phyloP scores from a whole-genome alignment of 2,888 invertebrate species.

The Steinernema carpocapsae region DNA sequence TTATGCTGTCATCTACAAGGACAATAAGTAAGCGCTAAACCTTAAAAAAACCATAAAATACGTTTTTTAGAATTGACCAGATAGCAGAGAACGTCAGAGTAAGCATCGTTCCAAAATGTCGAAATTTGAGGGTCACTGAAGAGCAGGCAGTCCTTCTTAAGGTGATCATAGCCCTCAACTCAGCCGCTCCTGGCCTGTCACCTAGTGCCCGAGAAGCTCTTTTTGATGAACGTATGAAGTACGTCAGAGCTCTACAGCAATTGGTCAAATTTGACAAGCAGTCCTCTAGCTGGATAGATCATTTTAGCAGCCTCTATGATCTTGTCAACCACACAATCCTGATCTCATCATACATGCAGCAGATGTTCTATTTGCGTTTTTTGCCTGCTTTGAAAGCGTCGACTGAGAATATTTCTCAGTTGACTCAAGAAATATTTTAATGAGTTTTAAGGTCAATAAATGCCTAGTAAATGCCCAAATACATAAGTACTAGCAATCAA shows the following conservation, averaged over 20 bases:
- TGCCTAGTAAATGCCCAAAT: no score
- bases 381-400: background rate
- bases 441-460: no score
- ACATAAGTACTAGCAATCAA: no score
- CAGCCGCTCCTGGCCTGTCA: background rate
- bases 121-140: background rate
- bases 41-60: no score
- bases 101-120: background rate
- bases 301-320: background rate
- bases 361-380: constrained; percentile 2
- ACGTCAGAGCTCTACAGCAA: background rate
- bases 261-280: background rate
- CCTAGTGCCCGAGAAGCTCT: background rate
- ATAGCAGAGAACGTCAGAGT: background rate
- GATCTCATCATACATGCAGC: background rate
- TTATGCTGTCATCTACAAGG: background rate
- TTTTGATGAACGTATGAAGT: background rate
- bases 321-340: background rate
- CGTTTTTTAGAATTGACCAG: background rate
- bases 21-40: background rate
- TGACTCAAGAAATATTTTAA: background rate
- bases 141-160: background rate
- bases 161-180: constrained; percentile 15
- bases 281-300: background rate
- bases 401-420: background rate